Percentiles rank a stretch among this genome's conserved stretches.
Conservation (phyloP, 1,140 invertebrate species). For the Lasaia peninsularis region DNA sequence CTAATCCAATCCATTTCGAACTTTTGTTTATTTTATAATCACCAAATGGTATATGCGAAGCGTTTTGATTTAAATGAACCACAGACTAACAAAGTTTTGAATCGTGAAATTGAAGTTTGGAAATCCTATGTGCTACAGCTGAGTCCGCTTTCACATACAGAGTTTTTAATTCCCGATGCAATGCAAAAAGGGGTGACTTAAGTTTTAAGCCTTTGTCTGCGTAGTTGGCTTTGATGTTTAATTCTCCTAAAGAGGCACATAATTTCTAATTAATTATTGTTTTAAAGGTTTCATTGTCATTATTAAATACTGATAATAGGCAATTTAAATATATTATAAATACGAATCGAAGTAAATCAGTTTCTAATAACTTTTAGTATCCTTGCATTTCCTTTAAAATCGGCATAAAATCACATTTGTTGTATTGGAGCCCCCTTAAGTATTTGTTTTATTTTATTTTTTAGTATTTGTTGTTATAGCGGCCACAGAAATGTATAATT, state of each 20-base stretch:
- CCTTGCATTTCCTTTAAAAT: too few species aligned
- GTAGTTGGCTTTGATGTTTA: neutral
- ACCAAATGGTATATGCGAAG: constrained; percentile 39
- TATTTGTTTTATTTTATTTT: too few species aligned
- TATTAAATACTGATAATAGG: too few species aligned
- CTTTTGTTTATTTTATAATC: constrained; percentile 61
- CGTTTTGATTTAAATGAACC: constrained; percentile 63
- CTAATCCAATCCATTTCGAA: constrained; percentile 68
- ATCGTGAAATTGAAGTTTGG: constrained; percentile 50
- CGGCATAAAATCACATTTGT: too few species aligned
- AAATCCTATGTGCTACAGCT: constrained; percentile 36
- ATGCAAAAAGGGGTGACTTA: constrained; percentile 12
- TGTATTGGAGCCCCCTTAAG: too few species aligned
- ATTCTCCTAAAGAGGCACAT: constrained; percentile 1
- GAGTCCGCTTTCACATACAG: constrained; percentile 4
- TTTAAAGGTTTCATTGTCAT: too few species aligned
- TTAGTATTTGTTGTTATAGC: too few species aligned
- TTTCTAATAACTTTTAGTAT: too few species aligned
- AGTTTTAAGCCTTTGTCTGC: constrained; percentile 11
- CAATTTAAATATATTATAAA: too few species aligned
- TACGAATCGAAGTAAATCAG: too few species aligned
- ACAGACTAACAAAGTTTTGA: constrained; percentile 54
- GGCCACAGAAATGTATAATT: too few species aligned
- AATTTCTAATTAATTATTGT: too few species aligned
- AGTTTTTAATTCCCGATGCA: constrained; percentile 12